phyloP scores from a whole-genome alignment of 2,113 vertebrate genomes.

The Muntiacus reevesi region DNA sequence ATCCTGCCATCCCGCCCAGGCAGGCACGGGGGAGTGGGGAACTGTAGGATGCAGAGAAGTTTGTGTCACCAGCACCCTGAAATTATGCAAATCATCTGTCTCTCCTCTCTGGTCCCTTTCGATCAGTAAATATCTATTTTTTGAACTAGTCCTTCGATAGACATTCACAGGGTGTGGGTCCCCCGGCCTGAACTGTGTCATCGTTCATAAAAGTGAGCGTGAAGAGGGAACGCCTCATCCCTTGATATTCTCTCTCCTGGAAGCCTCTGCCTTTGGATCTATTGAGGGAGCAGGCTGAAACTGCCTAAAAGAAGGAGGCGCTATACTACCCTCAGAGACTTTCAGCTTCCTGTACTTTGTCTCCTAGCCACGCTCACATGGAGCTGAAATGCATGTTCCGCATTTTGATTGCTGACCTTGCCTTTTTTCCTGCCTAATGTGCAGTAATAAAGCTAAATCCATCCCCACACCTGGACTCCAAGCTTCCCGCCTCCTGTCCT shows the following conservation, averaged over 20 bases:
- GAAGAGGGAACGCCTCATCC: rapidly evolving
- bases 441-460: rapidly evolving
- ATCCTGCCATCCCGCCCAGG: rapidly evolving
- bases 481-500: background rate
- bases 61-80: rapidly evolving
- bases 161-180: rapidly evolving
- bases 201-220: rapidly evolving
- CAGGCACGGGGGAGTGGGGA: rapidly evolving
- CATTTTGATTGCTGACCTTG: background rate
- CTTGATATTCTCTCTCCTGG: rapidly evolving
- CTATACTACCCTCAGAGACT: rapidly evolving
- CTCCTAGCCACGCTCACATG: rapidly evolving
- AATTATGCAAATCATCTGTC: rapidly evolving
- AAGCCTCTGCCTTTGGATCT: background rate
- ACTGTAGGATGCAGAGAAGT: rapidly evolving
- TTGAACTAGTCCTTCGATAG: background rate
- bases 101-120: background rate
- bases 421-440: rapidly evolving
- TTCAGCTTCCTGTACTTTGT: background rate
- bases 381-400: background rate
- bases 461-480: rapidly evolving
- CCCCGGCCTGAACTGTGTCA: rapidly evolving
- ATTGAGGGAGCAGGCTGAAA: background rate
- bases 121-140: rapidly evolving
- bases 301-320: background rate